A percentile compares a stretch with the other conserved stretches of the same genome.
These are phyloP conservation scores for Xenentodon cancila DNA, from an alignment of 2,797 vertebrate genomes.

Conservation along the genomic window DNA sequence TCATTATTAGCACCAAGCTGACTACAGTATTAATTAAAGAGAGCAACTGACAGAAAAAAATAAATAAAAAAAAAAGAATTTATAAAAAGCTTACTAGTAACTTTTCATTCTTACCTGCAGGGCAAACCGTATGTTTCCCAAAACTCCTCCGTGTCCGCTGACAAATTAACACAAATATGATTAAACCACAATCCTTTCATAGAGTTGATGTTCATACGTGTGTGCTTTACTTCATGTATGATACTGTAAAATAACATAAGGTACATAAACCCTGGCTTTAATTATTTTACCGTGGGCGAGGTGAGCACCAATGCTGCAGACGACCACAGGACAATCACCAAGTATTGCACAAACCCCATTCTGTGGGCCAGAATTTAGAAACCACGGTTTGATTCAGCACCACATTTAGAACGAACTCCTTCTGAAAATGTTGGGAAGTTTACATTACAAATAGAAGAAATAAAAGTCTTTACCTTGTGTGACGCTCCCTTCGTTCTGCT, in stretches of 20 bases:
- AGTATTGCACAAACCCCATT: slow-evolving; percentile 60
- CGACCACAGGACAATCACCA: slow-evolving; percentile 34
- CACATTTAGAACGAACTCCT: neutral
- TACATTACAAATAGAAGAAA: too few relatives aligned
- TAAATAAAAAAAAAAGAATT: neutral
- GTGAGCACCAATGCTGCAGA: slow-evolving; percentile 34
- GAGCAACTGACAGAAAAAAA: neutral
- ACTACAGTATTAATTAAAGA: neutral
- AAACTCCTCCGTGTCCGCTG: neutral
- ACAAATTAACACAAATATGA: slow-evolving; percentile 20
- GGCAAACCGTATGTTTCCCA: slow-evolving; percentile 23
- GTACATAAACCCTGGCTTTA: too few relatives aligned
- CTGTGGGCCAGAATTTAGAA: slow-evolving; percentile 19
- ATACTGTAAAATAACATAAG: neutral
- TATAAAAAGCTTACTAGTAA: neutral
- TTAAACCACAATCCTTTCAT: slow-evolving; percentile 7
- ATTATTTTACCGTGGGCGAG: slow-evolving; percentile 50
- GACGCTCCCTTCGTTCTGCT: slow-evolving; percentile 19
- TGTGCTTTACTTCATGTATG: neutral
- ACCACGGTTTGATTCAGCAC: neutral
- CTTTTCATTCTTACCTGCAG: slow-evolving; percentile 67
- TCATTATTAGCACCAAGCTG: slow-evolving; percentile 1
- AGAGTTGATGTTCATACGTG: slow-evolving; percentile 10
- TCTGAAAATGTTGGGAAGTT: too few relatives aligned
- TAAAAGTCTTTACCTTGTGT: slow-evolving; percentile 43